Evolutionary conservation across 2,888 invertebrate genomes (phyloP), one percentile per base, ranked within the genome.

Genomic region (Lepidonotus clava): DNA sequence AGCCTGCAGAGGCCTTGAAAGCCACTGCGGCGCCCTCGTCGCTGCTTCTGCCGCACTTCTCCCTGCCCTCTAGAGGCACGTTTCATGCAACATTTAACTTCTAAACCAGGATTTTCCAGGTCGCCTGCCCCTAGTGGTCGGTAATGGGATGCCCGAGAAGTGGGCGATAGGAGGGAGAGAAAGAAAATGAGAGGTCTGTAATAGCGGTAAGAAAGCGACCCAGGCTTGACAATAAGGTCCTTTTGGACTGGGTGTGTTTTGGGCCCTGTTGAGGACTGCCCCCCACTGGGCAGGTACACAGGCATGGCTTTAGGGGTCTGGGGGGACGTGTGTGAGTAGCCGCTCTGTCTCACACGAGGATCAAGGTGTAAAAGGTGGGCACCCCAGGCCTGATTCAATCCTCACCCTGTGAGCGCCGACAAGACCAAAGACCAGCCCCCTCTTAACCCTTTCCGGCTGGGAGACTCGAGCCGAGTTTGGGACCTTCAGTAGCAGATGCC

Each of bases 41-140:
- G n/a, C n/a, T n/a, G n/a, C n/a, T n/a, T n/a, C n/a, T n/a, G n/a
- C n/a, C n/a, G n/a, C n/a, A n/a, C 61, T 61, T 18, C 11, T 71
- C 36, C 14, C 36, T 71, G 36, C 18, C 2, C 56, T 18, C 56
- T 38, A 38, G 71, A 34, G 71, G 71, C 71, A 38, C 18, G n/a
- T 34, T 71, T 71, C 71, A 71, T 71, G 71, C 71, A 71, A 71
- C 71, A 71, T 71, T 71, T 71, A 71, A 71, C 36, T 71, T 38
- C 71, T 71, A 71, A 21, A 38, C 71, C 36, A 11, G 38, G 36
- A 71, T 71, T 71, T 71, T 71, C 71, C 71, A 71, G 71, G 38
- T 71, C 71, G 38, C 71, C 38, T 36, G 71, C 21, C 36, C n/a
- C 18, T 71, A 34, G 14, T 36, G 34, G 38, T 36, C 21, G 71